phyloP scores from a whole-genome alignment of 2,113 vertebrate species.

The Rhagologus leucostigma region DNA sequence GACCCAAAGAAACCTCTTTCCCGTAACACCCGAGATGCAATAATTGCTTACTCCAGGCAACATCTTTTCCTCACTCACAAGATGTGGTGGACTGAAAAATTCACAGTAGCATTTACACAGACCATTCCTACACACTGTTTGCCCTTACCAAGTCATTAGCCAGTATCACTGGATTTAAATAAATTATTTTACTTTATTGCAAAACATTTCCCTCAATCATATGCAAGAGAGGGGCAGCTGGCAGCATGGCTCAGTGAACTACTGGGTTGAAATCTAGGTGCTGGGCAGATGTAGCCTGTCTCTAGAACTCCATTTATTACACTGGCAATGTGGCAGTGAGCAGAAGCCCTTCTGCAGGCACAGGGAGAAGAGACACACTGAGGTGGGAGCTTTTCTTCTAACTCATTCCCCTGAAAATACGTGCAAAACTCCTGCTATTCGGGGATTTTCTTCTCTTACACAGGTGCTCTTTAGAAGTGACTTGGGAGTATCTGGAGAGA shows the following conservation, averaged over 20 bases:
- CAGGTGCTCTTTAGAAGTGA: background rate
- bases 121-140: background rate
- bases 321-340: background rate
- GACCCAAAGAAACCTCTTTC: background rate
- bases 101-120: background rate
- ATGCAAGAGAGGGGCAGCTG: background rate
- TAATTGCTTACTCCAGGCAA: background rate
- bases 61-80: background rate
- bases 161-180: background rate
- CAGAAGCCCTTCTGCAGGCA: background rate
- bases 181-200: background rate
- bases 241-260: background rate
- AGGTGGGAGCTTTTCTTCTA: background rate
- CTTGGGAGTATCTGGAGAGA: background rate
- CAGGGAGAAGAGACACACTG: background rate
- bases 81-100: background rate
- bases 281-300: background rate
- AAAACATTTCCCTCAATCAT: background rate
- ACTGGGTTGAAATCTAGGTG: background rate
- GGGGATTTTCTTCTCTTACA: background rate
- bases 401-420: background rate
- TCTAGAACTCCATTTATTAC: background rate
- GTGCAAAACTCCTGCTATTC: background rate
- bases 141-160: background rate
- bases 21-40: background rate